Conservation (phyloP, 64 coral and sea anemone genomes). For the Catalaphyllia jardinei region DNA sequence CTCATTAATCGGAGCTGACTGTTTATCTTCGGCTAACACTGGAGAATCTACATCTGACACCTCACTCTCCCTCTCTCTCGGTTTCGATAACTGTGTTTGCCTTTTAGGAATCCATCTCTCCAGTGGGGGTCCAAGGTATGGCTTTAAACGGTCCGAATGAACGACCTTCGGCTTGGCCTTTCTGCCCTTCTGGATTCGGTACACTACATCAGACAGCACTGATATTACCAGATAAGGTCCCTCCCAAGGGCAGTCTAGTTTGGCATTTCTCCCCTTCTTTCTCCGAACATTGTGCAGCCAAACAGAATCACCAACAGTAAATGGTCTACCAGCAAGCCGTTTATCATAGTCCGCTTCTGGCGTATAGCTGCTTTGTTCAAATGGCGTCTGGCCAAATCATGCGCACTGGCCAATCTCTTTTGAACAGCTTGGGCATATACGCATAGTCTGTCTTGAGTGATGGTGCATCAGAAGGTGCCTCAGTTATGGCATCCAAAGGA, state of each 20-base stretch:
- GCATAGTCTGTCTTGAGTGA: background rate
- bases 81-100: background rate
- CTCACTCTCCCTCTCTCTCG: background rate
- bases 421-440: background rate
- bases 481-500: constrained; percentile 49
- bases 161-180: constrained; percentile 47
- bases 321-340: background rate
- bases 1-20: background rate
- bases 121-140: constrained; percentile 43
- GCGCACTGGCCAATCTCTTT: constrained; percentile 17
- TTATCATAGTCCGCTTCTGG: constrained; percentile 63
- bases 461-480: constrained; percentile 38
- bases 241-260: constrained; percentile 39
- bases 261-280: constrained; percentile 40
- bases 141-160: constrained; percentile 29
- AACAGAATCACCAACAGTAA: constrained; percentile 43
- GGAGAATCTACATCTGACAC: background rate
- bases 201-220: constrained; percentile 55
- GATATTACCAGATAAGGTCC: constrained; percentile 34
- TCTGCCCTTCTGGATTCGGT: constrained; percentile 36
- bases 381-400: background rate
- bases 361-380: constrained; percentile 24
- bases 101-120: constrained; percentile 25
- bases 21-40: background rate
- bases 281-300: constrained; percentile 41